These are phyloP conservation scores for Ibycter americanus DNA, from an alignment of 2,797 vertebrate species.

Conservation along the genomic window DNA sequence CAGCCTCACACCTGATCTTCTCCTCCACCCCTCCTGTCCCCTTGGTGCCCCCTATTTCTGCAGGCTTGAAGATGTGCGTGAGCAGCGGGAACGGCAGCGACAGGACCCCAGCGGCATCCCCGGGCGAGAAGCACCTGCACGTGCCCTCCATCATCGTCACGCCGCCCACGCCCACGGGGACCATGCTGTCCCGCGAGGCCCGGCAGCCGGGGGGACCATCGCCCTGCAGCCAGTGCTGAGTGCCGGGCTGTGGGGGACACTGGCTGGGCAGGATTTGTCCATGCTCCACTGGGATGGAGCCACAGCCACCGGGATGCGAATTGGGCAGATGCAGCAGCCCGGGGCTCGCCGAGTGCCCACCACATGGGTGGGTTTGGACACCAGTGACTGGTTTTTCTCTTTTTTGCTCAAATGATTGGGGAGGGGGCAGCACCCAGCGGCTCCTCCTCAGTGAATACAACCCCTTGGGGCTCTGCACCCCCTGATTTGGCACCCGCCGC, in stretches of 20 bases:
- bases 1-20: accelerated
- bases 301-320: accelerated
- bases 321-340: accelerated
- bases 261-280: accelerated
- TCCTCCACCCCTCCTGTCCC: too few relatives aligned
- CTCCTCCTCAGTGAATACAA: neutral
- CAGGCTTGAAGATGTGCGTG: conserved; percentile 77
- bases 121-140: conserved; percentile 46
- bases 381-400: neutral
- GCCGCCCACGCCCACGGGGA: conserved; percentile 75
- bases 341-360: neutral
- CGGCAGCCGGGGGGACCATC: neutral
- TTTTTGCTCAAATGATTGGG: neutral
- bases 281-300: accelerated
- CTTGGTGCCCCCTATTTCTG: neutral
- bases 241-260: neutral
- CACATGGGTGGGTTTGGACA: neutral
- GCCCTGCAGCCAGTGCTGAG: neutral
- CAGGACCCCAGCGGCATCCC: neutral
- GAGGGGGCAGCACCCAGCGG: neutral
- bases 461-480: neutral
- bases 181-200: conserved; percentile 32
- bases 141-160: conserved; percentile 82
- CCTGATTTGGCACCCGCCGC: neutral
- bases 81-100: conserved; percentile 6